Percentiles rank a stretch among this genome's conserved stretches.
phyloP scores from a whole-genome alignment of 2,888 invertebrate species.

The Choreutis nemorana region DNA sequence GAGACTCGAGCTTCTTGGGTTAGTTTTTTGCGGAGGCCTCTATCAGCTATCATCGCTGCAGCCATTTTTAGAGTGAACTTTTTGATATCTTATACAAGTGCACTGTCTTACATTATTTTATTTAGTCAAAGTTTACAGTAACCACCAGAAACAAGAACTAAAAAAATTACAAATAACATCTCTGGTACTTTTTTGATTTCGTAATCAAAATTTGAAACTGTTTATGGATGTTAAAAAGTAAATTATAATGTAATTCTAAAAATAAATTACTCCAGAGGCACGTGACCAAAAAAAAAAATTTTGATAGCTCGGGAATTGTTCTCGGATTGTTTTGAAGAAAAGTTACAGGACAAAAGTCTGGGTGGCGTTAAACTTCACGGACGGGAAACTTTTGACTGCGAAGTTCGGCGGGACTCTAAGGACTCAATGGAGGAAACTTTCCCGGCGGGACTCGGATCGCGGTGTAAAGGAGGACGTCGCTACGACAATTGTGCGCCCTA shows the following conservation, averaged over 20 bases:
- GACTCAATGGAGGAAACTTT: constrained; percentile 37
- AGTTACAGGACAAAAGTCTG: constrained; percentile 36
- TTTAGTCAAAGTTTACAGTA: constrained; percentile 7
- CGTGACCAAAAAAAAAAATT: too few species aligned
- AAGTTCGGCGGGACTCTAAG: constrained; percentile 44
- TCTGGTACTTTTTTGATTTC: constrained; percentile 24
- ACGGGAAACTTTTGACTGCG: constrained; percentile 47
- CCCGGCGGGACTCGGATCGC: constrained; percentile 8
- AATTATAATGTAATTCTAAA: too few species aligned
- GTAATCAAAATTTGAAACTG: too few species aligned
- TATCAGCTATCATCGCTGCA: constrained; percentile 64
- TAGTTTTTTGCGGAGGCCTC: constrained; percentile 58
- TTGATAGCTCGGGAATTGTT: constrained; percentile 19
- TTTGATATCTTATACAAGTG: constrained; percentile 13
- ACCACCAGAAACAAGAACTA: neutral
- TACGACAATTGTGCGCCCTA: constrained; percentile 5
- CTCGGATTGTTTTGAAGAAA: constrained; percentile 37
- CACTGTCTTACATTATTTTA: constrained; percentile 2
- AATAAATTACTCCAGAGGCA: too few species aligned
- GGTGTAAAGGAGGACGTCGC: constrained; percentile 2
- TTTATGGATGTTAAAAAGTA: too few species aligned
- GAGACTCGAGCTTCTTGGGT: constrained; percentile 55
- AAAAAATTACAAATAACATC: constrained; percentile 7
- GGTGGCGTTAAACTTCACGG: constrained; percentile 45
- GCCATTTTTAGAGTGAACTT: too few species aligned